Conservation (phyloP, 2,888 invertebrate genomes). For the Orthonevra nobilis region DNA sequence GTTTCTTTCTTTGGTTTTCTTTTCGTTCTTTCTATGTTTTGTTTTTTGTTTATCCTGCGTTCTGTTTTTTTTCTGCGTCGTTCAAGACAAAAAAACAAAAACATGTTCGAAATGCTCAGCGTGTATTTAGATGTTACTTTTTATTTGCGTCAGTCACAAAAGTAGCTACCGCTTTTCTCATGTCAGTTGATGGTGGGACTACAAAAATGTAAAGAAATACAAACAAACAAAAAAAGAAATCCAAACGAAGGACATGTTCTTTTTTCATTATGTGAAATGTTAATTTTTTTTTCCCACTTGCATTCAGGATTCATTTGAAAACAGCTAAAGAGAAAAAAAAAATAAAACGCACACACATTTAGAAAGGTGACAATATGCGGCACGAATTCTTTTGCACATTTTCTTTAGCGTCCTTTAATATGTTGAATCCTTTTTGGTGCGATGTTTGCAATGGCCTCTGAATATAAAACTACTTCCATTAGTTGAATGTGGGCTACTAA, state of each 20-base stretch:
- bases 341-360: too few species aligned
- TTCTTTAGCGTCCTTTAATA: conserved; percentile 45
- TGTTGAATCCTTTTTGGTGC: conserved; percentile 35
- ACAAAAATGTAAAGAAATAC: conserved; percentile 24
- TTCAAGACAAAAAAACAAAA: conserved; percentile 30
- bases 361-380: conserved; percentile 63
- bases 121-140: conserved; percentile 68
- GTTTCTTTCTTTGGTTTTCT: conserved; percentile 55
- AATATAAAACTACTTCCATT: conserved; percentile 41
- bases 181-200: conserved; percentile 45
- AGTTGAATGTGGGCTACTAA: conserved; percentile 54
- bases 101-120: conserved; percentile 65
- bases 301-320: conserved; percentile 52
- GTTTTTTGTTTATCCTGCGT: conserved; percentile 2
- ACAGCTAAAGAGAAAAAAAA: too few species aligned
- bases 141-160: conserved; percentile 63
- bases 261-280: conserved; percentile 18
- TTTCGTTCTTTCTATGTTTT: conserved; percentile 6
- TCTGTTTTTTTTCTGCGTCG: conserved; percentile 12
- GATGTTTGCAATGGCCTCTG: conserved; percentile 27
- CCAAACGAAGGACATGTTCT: conserved; percentile 56
- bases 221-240: conserved; percentile 26
- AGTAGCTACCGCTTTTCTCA: conserved; percentile 51
- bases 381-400: conserved; percentile 57
- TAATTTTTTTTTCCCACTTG: not conserved